Base-by-base conservation (phyloP, 1,140 invertebrate species). In the Drosophila aff. region DNA sequence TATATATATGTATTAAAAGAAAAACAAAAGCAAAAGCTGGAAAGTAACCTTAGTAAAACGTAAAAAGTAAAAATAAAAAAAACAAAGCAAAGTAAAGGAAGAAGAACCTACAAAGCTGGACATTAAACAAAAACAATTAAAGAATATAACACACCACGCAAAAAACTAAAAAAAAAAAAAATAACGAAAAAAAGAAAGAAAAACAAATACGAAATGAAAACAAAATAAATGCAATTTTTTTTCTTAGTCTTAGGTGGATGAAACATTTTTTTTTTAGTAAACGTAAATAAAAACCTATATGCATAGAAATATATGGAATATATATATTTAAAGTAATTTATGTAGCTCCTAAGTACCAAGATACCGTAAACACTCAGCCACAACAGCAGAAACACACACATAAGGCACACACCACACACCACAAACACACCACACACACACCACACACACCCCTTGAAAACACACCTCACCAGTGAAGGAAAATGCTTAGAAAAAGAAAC, bases 231-330 rank as follows among this genome's bases (percentile, higher is more conserved):
- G 62, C 44, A 73, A 76, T 83, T 87, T 87, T 89, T 86, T 87
- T 87, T 87, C 84, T 83, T 87, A 87, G 84, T 77, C 80, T 58
- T 89, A 87, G 83, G 82, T 79, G 72, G 72, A 80, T 77, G 66
- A 65, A 53, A 53, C 50, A 63, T 68, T 84, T 86, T 86, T 86
- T 82, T 86, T 87, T 86, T 84, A 82, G 76, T 87, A 86, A 82
- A 73, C 83, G 67, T 86, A 86, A 86, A 79, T 86, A 69, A 81
- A 82, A 60, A 53, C 65, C 52, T 76, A 77, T 68, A 72, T 52
- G 75, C 40, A 74, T 79, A 46, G 64, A 79, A 61, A 71, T 67
- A 67, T 57, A 71, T 60, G 18, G 18, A 38, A 33, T 33, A 11
- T 10, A 77, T 73, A 72, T 53, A 36, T 55, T 71, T 57, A 69